These are phyloP conservation scores for Amphiduros pacificus DNA, from an alignment of 2,888 invertebrate species.

Conservation along the genomic window DNA sequence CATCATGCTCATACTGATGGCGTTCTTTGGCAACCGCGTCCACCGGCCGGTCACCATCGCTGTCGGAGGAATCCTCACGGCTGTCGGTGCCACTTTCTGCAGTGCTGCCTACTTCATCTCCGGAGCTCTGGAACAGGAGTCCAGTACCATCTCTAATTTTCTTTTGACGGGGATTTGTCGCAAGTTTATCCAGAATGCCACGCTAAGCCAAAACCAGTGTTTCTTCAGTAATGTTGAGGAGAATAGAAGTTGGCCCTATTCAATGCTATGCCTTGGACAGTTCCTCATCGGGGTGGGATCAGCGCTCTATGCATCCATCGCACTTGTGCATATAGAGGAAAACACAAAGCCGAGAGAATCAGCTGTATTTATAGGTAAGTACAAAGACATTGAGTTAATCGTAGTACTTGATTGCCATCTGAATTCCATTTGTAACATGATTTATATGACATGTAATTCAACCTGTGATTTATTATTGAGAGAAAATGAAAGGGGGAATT, in stretches of 20 bases:
- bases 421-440: too few species aligned
- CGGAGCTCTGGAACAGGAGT: too few species aligned
- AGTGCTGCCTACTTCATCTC: slow-evolving; percentile 8
- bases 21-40: slow-evolving; percentile 7
- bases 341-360: background rate
- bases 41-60: slow-evolving; percentile 2
- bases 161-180: background rate
- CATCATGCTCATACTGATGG: background rate
- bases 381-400: too few species aligned
- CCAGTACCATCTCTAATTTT: background rate
- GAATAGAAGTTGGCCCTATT: too few species aligned
- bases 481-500: too few species aligned
- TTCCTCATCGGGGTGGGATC: slow-evolving; percentile 3
- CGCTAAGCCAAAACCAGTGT: too few species aligned
- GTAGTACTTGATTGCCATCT: too few species aligned
- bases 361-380: slow-evolving; percentile 10
- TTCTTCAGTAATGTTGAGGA: too few species aligned
- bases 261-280: too few species aligned
- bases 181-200: too few species aligned
- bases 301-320: slow-evolving; percentile 5
- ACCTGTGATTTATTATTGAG: too few species aligned
- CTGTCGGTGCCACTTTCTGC: background rate
- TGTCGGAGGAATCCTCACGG: background rate
- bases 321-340: slow-evolving; percentile 7
- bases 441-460: too few species aligned